Evolutionary conservation across 2,797 vertebrate species (phyloP).

Genomic region (Halcyon smyrnensis): DNA sequence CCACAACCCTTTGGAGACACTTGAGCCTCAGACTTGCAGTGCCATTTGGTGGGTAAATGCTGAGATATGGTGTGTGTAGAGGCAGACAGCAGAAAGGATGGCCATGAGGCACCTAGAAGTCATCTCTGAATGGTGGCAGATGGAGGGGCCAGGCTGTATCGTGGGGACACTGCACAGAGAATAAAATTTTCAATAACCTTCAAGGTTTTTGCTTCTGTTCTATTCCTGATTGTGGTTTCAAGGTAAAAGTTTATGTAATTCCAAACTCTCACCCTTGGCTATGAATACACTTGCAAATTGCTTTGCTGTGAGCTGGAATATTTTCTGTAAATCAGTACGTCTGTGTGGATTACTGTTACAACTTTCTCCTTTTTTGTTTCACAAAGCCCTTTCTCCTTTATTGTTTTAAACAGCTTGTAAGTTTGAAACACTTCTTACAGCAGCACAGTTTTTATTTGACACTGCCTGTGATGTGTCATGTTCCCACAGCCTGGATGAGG

Average conservation of each 20-base stretch:
- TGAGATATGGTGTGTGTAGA: not conserved
- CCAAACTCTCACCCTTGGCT: not conserved
- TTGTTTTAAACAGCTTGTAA: too few species aligned
- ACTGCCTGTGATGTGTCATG: accelerated
- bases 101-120: not conserved
- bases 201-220: not conserved
- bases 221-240: not conserved
- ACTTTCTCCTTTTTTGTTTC: not conserved
- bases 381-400: too few species aligned
- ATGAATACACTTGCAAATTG: not conserved
- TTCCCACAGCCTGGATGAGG: not conserved
- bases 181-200: not conserved
- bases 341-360: not conserved
- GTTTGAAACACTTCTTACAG: too few species aligned
- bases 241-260: not conserved
- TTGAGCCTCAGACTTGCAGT: not conserved
- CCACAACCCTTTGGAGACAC: not conserved
- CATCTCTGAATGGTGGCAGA: not conserved
- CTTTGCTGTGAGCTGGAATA: not conserved
- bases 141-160: not conserved
- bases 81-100: not conserved
- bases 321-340: not conserved
- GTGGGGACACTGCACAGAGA: not conserved
- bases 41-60: not conserved
- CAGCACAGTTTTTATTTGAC: not conserved